Evolutionary conservation across 1,140 invertebrate genomes (phyloP).

Genomic region (Proales similis): DNA sequence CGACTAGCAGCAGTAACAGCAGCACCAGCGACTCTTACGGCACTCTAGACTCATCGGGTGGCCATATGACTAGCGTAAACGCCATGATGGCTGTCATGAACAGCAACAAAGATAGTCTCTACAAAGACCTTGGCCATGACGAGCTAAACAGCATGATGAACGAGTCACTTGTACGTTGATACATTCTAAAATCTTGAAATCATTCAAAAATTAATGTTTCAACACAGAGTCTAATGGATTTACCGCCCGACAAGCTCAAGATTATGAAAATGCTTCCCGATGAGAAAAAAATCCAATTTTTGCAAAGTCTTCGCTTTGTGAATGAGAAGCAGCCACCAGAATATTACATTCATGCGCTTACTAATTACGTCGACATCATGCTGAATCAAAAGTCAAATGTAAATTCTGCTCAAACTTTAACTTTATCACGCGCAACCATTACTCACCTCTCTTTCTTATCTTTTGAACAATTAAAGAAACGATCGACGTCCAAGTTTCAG

Average conservation of each 20-base stretch:
- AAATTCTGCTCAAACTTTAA: conserved; percentile 41
- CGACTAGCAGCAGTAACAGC: no score
- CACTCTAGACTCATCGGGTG: not conserved
- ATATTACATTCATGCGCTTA: conserved; percentile 83
- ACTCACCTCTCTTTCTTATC: conserved; percentile 11
- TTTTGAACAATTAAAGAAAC: conserved; percentile 12
- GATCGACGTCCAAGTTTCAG: conserved; percentile 69
- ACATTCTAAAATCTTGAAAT: conserved; percentile 20
- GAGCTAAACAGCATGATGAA: conserved; percentile 28
- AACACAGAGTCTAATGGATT: conserved; percentile 85
- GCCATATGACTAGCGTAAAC: conserved; percentile 12
- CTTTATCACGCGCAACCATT: conserved; percentile 39
- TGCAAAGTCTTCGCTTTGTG: conserved; percentile 83
- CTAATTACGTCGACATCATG: conserved; percentile 85
- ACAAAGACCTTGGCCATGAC: conserved; percentile 18
- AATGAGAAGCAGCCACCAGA: conserved; percentile 90
- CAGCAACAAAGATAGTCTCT: conserved; percentile 4
- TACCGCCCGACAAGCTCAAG: conserved; percentile 96
- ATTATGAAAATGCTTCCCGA: conserved; percentile 89
- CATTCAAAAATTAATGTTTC: not conserved
- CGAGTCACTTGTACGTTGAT: conserved; percentile 13
- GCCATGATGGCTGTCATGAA: conserved; percentile 33
- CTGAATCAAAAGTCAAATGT: conserved; percentile 85
- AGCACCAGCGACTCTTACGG: conserved; percentile 21
- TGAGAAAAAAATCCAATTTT: conserved; percentile 99